Evolutionary conservation across 2,797 vertebrate genomes (phyloP).

Genomic region (Lerista edwardsae): DNA sequence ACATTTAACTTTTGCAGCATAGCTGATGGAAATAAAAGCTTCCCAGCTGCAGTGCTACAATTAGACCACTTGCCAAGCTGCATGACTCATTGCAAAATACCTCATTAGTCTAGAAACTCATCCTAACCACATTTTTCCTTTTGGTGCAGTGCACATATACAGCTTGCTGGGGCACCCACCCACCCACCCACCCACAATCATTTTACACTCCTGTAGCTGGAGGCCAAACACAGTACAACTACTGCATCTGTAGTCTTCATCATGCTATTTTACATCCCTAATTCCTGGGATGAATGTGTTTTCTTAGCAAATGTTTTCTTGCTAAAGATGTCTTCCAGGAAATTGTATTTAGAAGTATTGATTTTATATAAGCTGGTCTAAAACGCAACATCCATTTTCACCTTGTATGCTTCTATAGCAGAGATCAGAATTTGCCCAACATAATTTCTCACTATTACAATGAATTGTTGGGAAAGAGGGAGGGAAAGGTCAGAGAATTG

Average conservation of each 20-base stretch:
- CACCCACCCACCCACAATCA: background rate
- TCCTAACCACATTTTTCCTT: conserved; percentile 23
- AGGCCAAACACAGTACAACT: background rate
- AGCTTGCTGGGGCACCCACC: background rate
- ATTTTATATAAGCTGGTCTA: background rate
- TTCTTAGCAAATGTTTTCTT: conserved; percentile 5
- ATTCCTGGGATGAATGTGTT: background rate
- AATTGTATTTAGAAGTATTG: conserved; percentile 32
- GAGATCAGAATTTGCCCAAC: background rate
- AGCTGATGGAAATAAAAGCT: background rate
- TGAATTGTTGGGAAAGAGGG: too few species aligned
- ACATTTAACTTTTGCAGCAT: background rate
- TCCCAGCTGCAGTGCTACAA: conserved; percentile 3
- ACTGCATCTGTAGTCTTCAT: background rate
- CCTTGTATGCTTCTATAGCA: background rate
- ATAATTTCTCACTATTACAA: background rate
- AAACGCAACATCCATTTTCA: background rate
- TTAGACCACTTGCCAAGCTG: background rate
- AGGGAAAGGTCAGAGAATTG: background rate
- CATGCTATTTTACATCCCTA: background rate
- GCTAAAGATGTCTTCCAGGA: background rate
- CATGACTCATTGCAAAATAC: conserved; percentile 7
- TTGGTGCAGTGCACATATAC: background rate
- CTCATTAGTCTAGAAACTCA: conserved; percentile 12
- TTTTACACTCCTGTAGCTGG: conserved; percentile 8